Percentiles rank a stretch among this genome's conserved stretches.
phyloP scores from a whole-genome alignment of 2,797 vertebrate genomes.

The Iguana delicatissima region DNA sequence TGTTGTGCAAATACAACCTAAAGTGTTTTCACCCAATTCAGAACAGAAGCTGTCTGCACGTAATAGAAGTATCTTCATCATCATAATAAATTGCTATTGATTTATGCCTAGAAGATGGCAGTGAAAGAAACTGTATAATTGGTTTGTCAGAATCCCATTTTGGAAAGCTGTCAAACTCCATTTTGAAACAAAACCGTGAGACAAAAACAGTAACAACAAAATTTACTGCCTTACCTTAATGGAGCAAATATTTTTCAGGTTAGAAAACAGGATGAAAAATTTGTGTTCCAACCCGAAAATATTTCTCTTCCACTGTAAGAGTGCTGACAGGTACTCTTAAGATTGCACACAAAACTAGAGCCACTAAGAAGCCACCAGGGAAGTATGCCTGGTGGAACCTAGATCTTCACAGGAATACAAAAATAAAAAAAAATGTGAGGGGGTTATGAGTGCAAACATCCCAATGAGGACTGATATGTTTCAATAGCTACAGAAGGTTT shows the following conservation, averaged over 20 bases:
- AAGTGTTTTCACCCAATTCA: not conserved
- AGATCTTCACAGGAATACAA: not conserved
- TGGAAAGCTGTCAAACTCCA: conserved; percentile 23
- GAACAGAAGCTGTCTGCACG: conserved; percentile 29
- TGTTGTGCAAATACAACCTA: not conserved
- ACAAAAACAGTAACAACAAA: not conserved
- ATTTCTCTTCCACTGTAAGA: not conserved
- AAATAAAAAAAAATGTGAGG: too few relatives aligned
- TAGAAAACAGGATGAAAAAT: not conserved
- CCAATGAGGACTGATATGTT: too few relatives aligned
- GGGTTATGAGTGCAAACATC: too few relatives aligned
- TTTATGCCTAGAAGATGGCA: not conserved
- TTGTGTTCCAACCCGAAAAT: not conserved
- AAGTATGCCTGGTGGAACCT: not conserved
- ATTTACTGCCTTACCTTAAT: conserved; percentile 32
- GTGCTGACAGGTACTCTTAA: not conserved
- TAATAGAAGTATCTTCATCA: not conserved
- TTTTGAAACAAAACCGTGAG: not conserved
- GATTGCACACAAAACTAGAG: not conserved
- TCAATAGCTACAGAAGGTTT: too few relatives aligned
- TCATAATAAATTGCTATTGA: not conserved
- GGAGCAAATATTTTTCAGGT: fast-evolving
- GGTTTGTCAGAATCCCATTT: conserved; percentile 4
- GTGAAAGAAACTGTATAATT: not conserved
- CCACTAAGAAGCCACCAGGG: not conserved